Conservation (phyloP, 2,888 invertebrate species). For the Temnothorax ravouxi region DNA sequence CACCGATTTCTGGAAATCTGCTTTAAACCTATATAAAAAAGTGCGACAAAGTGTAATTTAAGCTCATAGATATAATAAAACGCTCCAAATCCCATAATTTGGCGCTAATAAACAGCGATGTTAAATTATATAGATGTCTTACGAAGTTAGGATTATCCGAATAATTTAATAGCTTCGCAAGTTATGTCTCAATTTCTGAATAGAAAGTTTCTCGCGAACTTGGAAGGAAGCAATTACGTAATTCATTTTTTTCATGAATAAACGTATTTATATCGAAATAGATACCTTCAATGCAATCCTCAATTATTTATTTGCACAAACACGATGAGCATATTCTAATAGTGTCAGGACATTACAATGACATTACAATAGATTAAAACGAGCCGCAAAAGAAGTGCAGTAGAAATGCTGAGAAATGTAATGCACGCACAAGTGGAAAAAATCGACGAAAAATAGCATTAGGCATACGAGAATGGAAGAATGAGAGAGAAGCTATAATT, state of each 20-base stretch:
- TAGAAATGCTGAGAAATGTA: slow-evolving; percentile 54
- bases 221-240: not conserved
- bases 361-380: slow-evolving; percentile 56
- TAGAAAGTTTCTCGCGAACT: not conserved
- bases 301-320: not conserved
- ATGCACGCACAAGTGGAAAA: slow-evolving; percentile 48
- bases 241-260: not conserved
- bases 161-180: not conserved
- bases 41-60: not conserved
- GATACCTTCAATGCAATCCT: not conserved
- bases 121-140: not conserved
- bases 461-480: slow-evolving; percentile 51
- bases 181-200: not conserved
- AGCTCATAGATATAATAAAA: not conserved
- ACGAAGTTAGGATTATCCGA: not conserved
- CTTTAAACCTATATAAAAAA: slow-evolving; percentile 2
- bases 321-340: not conserved
- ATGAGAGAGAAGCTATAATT: slow-evolving; percentile 57
- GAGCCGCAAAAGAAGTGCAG: slow-evolving; percentile 54
- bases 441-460: slow-evolving; percentile 44
- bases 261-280: not conserved
- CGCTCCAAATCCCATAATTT: not conserved
- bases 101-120: not conserved
- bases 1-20: not conserved
- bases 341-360: slow-evolving; percentile 21